A percentile compares a stretch with the other conserved stretches of the same genome.
Evolutionary conservation across 2,888 invertebrate genomes (phyloP).

Genomic region (Empis stercorea): DNA sequence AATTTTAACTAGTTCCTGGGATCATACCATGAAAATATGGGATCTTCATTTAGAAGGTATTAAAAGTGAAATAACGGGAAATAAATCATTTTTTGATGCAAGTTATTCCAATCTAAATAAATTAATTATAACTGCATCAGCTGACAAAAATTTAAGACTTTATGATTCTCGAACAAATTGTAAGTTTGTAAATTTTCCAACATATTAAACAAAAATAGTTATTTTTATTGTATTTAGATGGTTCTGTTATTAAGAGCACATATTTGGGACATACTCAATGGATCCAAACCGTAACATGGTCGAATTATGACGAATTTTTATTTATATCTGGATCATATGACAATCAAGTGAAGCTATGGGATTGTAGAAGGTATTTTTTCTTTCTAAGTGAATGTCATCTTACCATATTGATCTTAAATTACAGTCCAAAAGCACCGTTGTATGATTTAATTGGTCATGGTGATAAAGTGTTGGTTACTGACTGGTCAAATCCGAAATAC

Average conservation of each 20-base stretch:
- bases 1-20: constrained; percentile 83
- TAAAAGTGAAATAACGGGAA: constrained; percentile 70
- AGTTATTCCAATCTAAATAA: constrained; percentile 69
- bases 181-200: too few relatives aligned
- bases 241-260: constrained; percentile 71
- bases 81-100: constrained; percentile 80
- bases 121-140: constrained; percentile 70
- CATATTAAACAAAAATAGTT: background rate
- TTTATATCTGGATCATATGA: constrained; percentile 93
- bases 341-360: constrained; percentile 87
- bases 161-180: constrained; percentile 85
- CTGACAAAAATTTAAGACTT: constrained; percentile 79
- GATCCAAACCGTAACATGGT: constrained; percentile 88
- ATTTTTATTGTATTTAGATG: constrained; percentile 46
- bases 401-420: constrained; percentile 18
- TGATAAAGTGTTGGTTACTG: constrained; percentile 83
- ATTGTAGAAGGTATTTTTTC: constrained; percentile 65
- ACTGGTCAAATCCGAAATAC: constrained; percentile 80
- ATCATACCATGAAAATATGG: constrained; percentile 91
- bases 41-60: constrained; percentile 76
- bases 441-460: constrained; percentile 89
- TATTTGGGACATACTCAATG: constrained; percentile 78
- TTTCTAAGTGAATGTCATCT: background rate
- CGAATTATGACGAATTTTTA: constrained; percentile 61
- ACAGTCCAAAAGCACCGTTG: constrained; percentile 76